Conservation (phyloP, 2,797 vertebrate species). For the Girardinus metallicus region DNA sequence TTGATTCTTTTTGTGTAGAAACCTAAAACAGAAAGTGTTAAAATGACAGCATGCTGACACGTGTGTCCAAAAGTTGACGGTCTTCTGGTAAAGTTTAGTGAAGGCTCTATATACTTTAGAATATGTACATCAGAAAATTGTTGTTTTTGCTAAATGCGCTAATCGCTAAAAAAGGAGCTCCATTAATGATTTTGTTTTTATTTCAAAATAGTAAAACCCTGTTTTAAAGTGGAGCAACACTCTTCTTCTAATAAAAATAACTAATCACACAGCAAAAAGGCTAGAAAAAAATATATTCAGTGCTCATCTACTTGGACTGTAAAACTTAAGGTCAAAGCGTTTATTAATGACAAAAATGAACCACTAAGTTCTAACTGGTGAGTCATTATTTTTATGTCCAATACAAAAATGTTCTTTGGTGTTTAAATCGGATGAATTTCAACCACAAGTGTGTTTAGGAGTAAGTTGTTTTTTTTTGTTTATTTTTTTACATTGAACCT, state of each 20-base stretch:
- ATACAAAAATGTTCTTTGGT: not conserved
- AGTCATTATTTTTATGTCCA: not conserved
- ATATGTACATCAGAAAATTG: not conserved
- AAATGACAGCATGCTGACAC: too few relatives aligned
- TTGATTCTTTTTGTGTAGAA: conserved; percentile 75
- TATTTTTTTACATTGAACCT: not conserved
- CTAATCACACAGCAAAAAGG: not conserved
- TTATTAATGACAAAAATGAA: not conserved
- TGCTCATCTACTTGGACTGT: not conserved
- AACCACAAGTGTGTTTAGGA: not conserved
- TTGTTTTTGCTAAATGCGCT: not conserved
- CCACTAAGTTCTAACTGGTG: not conserved
- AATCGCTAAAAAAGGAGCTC: not conserved
- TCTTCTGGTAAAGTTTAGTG: not conserved
- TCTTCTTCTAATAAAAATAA: not conserved
- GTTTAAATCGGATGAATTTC: not conserved
- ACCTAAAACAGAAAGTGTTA: conserved; percentile 56
- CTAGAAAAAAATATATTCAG: not conserved
- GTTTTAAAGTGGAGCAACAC: not conserved
- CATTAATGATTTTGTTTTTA: not conserved
- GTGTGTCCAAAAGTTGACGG: not conserved
- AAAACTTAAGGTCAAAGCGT: not conserved
- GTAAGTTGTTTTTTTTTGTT: not conserved
- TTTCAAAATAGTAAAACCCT: not conserved
- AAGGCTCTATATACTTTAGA: not conserved